Conservation (phyloP, 2,888 invertebrate genomes). For the Drosophila neoperkinsi region DNA sequence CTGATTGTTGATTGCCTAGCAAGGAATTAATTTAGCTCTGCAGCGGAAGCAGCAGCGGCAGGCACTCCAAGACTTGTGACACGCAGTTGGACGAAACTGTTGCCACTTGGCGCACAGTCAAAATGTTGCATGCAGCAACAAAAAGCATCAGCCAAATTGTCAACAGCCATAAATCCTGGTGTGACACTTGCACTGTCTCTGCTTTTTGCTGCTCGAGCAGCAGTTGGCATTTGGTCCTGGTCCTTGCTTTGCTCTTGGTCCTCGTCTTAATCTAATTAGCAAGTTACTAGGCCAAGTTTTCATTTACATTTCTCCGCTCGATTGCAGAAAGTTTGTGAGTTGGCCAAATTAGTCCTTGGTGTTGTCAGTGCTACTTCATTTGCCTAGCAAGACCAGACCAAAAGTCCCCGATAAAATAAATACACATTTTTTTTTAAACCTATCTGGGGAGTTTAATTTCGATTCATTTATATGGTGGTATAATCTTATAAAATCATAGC, state of each 20-base stretch:
- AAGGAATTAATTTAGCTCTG: constrained; percentile 74
- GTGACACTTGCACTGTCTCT: constrained; percentile 17
- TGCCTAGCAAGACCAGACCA: neutral
- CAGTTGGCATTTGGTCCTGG: constrained; percentile 25
- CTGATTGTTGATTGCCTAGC: constrained; percentile 72
- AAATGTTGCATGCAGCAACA: constrained; percentile 57
- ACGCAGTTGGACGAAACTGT: constrained; percentile 19
- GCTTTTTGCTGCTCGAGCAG: constrained; percentile 14
- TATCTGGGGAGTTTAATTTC: neutral
- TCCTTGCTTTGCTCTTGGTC: constrained; percentile 18
- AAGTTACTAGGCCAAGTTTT: constrained; percentile 62
- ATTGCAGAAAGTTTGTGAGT: constrained; percentile 46
- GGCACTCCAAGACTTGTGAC: constrained; percentile 14
- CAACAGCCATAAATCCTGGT: constrained; percentile 52
- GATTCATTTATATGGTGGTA: neutral
- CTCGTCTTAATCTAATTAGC: constrained; percentile 68
- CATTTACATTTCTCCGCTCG: constrained; percentile 67
- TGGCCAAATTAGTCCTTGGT: constrained; percentile 40
- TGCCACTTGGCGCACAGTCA: constrained; percentile 67
- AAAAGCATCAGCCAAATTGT: constrained; percentile 59
- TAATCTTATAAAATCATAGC: neutral
- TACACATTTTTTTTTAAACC: neutral
- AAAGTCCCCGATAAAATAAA: neutral
- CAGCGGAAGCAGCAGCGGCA: constrained; percentile 30
- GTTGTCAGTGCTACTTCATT: constrained; percentile 19